Evolutionary conservation across 1,140 invertebrate species (phyloP).

Genomic region (Capitella teleta): DNA sequence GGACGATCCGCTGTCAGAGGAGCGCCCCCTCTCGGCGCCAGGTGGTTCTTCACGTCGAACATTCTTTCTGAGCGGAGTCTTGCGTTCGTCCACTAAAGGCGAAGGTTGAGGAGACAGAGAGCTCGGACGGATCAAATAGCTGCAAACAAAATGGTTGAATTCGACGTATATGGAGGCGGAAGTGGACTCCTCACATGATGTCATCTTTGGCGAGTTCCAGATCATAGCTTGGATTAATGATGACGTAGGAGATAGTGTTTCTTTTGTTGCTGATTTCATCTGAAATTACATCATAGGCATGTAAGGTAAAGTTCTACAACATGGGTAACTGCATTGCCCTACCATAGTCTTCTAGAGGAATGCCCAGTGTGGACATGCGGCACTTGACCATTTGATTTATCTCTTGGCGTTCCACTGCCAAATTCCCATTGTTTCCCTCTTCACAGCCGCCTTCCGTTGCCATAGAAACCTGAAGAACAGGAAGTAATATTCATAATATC

Average conservation of each 20-base stretch:
- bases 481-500: no score
- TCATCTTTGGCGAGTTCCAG: slow-evolving; percentile 90
- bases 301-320: background rate
- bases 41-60: no score
- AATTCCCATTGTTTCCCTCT: background rate
- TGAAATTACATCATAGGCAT: slow-evolving; percentile 19
- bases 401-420: slow-evolving; percentile 66
- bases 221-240: slow-evolving; percentile 97
- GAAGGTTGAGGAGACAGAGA: slow-evolving; percentile 36
- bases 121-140: slow-evolving; percentile 34
- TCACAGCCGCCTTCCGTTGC: no score
- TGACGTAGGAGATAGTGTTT: slow-evolving; percentile 88
- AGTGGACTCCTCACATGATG: slow-evolving; percentile 63
- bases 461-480: no score
- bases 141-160: slow-evolving; percentile 12
- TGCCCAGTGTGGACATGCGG: slow-evolving; percentile 81
- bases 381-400: slow-evolving; percentile 87
- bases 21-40: no score
- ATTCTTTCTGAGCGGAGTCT: no score
- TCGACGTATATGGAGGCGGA: background rate
- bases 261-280: slow-evolving; percentile 63
- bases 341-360: slow-evolving; percentile 73
- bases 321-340: no score
- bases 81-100: slow-evolving; percentile 31
- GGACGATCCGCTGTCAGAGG: no score